phyloP scores from a whole-genome alignment of 92 coral and sea anemone genomes.

The Epizoanthus ramosus region DNA sequence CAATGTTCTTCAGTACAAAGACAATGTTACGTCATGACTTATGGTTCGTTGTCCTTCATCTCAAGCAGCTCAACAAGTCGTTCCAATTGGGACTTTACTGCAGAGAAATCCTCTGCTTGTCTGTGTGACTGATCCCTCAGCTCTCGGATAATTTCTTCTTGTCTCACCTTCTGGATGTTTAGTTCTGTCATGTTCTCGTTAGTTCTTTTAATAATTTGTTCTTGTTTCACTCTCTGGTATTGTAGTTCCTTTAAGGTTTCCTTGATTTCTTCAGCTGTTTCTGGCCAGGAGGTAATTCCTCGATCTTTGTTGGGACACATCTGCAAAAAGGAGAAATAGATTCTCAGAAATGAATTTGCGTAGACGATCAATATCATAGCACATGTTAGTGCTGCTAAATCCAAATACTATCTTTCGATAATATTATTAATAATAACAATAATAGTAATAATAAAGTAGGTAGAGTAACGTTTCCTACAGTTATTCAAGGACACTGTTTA shows the following conservation, averaged over 20 bases:
- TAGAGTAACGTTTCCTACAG: too few species aligned
- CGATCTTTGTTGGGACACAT: background rate
- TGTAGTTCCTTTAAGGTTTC: background rate
- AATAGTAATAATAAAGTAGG: too few species aligned
- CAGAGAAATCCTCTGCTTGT: background rate
- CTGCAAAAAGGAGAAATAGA: background rate
- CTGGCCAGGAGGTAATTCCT: background rate
- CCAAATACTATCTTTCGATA: background rate
- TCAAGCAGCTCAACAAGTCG: constrained; percentile 18
- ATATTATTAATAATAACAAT: too few species aligned
- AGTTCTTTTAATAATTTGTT: background rate
- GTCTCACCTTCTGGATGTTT: background rate
- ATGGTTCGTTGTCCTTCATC: background rate
- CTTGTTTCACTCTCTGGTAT: background rate
- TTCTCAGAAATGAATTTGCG: background rate
- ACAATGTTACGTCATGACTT: too few species aligned
- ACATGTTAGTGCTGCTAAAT: background rate
- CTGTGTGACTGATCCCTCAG: background rate
- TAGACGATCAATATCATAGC: too few species aligned
- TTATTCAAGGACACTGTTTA: too few species aligned
- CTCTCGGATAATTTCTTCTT: background rate
- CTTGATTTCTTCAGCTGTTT: background rate
- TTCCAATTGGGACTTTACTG: constrained; percentile 10
- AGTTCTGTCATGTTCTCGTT: background rate
- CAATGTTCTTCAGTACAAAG: too few species aligned